These are phyloP conservation scores for Brachypodius melanocephalos DNA, from an alignment of 2,113 vertebrate genomes.

Conservation along the genomic window DNA sequence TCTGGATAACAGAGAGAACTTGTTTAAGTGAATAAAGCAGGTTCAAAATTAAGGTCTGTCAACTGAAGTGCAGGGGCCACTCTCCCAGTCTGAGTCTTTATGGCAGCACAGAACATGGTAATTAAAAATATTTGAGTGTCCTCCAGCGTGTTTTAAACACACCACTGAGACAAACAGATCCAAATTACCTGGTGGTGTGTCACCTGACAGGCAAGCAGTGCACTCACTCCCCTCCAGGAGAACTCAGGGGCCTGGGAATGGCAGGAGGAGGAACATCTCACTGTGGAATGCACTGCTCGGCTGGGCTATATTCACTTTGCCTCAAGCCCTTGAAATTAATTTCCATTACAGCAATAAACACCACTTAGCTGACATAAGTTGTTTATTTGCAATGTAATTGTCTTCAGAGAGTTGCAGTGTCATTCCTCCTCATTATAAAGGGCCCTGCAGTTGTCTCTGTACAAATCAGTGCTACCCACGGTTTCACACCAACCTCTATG, in stretches of 20 bases:
- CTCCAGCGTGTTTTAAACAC: background rate
- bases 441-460: background rate
- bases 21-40: background rate
- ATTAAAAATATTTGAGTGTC: background rate
- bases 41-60: background rate
- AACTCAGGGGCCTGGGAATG: background rate
- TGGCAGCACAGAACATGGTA: background rate
- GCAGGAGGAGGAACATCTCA: background rate
- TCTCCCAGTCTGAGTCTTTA: background rate
- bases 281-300: fast-evolving
- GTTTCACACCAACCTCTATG: background rate
- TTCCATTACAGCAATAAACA: constrained; percentile 6
- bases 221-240: background rate
- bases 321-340: background rate
- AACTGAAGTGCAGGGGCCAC: background rate
- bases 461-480: background rate
- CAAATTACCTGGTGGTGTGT: background rate
- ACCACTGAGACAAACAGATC: background rate
- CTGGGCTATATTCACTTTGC: background rate
- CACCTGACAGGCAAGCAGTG: background rate
- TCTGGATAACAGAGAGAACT: background rate
- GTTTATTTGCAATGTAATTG: constrained; percentile 17
- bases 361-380: background rate
- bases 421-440: background rate
- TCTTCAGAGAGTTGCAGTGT: background rate